Evolutionary conservation across 1,140 invertebrate species (phyloP).

Genomic region (Phymastichus coffea): DNA sequence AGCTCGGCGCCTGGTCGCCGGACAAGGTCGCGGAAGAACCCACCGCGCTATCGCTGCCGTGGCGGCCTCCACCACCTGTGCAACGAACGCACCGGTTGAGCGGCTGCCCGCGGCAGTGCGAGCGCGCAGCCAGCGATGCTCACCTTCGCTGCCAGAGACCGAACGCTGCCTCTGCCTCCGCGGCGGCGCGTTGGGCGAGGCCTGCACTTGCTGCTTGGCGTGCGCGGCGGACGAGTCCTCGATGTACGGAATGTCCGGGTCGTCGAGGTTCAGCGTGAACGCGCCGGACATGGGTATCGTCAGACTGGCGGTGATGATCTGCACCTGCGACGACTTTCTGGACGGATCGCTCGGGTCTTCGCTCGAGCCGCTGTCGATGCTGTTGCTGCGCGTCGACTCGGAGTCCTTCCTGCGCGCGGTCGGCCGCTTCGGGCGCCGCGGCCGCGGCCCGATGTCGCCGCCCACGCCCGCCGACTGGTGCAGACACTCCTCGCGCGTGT

Average conservation of each 20-base stretch:
- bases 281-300: constrained; percentile 68
- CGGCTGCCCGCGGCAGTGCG: too few species aligned
- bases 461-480: constrained; percentile 71
- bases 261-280: constrained; percentile 61
- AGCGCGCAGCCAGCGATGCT: too few species aligned
- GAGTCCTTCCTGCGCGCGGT: constrained; percentile 47
- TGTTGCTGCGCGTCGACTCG: constrained; percentile 51
- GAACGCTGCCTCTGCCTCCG: constrained; percentile 51
- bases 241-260: constrained; percentile 72
- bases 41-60: constrained; percentile 60
- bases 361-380: constrained; percentile 56
- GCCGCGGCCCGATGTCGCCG: constrained; percentile 48
- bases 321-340: constrained; percentile 57
- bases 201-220: constrained; percentile 38
- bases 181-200: constrained; percentile 44
- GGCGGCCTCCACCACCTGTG: constrained; percentile 44
- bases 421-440: constrained; percentile 47
- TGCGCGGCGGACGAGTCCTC: constrained; percentile 57
- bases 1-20: constrained; percentile 56
- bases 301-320: constrained; percentile 76
- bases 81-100: too few species aligned
- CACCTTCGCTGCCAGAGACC: constrained; percentile 51
- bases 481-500: constrained; percentile 70
- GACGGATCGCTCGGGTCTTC: constrained; percentile 50
- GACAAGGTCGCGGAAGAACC: constrained; percentile 62